Percentiles rank a stretch among this genome's conserved stretches.
phyloP scores from a whole-genome alignment of 2,797 vertebrate genomes.

The Loriculus beryllinus region DNA sequence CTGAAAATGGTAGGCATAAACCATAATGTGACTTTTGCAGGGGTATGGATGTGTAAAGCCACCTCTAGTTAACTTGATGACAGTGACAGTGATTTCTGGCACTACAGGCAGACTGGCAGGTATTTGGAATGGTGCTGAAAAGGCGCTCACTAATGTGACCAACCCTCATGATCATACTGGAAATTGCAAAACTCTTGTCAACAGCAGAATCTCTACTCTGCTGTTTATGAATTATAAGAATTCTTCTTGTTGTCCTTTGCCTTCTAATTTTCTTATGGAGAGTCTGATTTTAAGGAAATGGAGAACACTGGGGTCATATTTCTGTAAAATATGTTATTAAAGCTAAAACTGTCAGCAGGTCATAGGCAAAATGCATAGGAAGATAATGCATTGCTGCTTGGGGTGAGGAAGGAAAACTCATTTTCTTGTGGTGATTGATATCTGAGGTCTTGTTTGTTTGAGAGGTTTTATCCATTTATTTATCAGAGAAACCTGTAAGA shows the following conservation, averaged over 20 bases:
- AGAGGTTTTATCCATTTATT: neutral
- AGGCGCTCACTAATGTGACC: neutral
- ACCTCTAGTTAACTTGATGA: neutral
- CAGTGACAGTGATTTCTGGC: neutral
- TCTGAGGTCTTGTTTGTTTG: neutral
- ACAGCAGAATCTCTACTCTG: neutral
- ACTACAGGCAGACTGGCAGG: neutral
- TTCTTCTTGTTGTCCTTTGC: neutral
- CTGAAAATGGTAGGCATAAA: neutral
- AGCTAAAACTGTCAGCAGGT: neutral
- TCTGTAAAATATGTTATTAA: neutral
- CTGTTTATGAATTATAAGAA: neutral
- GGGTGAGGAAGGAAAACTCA: neutral
- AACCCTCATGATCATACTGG: neutral
- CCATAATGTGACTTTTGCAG: neutral
- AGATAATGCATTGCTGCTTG: neutral
- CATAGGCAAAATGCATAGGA: neutral
- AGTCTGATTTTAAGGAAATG: neutral
- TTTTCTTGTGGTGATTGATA: neutral
- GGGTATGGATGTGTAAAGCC: neutral
- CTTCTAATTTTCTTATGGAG: neutral
- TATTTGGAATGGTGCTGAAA: neutral
- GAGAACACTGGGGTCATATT: neutral
- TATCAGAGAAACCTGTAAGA: neutral
- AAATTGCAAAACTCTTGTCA: neutral